Percentiles rank a stretch among this genome's conserved stretches.
These are phyloP conservation scores for Fissipunctia ypsillon DNA, from an alignment of 2,888 invertebrate genomes.

Conservation along the genomic window DNA sequence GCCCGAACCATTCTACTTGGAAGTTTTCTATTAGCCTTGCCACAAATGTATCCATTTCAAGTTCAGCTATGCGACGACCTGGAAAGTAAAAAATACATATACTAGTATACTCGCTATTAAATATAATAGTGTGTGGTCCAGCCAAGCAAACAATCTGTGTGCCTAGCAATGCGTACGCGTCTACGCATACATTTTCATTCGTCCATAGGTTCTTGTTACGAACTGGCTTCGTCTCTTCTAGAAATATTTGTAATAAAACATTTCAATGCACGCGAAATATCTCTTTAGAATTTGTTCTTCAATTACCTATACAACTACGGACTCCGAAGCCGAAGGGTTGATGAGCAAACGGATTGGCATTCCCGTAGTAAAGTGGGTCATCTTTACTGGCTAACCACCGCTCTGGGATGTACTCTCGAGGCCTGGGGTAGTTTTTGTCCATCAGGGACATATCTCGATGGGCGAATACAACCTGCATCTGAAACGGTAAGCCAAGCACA, in stretches of 20 bases:
- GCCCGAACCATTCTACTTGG: conserved; percentile 78
- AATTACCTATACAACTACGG: conserved; percentile 92
- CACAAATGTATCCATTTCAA: conserved; percentile 89
- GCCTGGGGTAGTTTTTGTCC: conserved; percentile 92
- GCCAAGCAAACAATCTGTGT: background rate
- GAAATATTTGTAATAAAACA: background rate
- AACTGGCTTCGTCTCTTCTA: background rate
- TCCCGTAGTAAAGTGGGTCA: conserved; percentile 82
- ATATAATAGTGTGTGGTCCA: background rate
- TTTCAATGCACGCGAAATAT: background rate
- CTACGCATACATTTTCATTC: background rate
- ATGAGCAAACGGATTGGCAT: conserved; percentile 91
- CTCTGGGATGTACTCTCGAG: conserved; percentile 93
- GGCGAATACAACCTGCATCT: conserved; percentile 72
- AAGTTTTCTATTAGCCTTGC: conserved; percentile 78
- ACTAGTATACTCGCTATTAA: accelerated
- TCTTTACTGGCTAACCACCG: conserved; percentile 91
- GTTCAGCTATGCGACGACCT: conserved; percentile 91
- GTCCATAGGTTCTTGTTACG: background rate
- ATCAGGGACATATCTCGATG: conserved; percentile 92
- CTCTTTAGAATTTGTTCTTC: background rate
- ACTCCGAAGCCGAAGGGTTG: conserved; percentile 93
- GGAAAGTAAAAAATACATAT: conserved; percentile 18
- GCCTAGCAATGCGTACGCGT: background rate
- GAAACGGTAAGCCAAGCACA: conserved; percentile 40